Evolutionary conservation across 2,888 invertebrate genomes (phyloP).

Genomic region (Tetragonisca angustula): DNA sequence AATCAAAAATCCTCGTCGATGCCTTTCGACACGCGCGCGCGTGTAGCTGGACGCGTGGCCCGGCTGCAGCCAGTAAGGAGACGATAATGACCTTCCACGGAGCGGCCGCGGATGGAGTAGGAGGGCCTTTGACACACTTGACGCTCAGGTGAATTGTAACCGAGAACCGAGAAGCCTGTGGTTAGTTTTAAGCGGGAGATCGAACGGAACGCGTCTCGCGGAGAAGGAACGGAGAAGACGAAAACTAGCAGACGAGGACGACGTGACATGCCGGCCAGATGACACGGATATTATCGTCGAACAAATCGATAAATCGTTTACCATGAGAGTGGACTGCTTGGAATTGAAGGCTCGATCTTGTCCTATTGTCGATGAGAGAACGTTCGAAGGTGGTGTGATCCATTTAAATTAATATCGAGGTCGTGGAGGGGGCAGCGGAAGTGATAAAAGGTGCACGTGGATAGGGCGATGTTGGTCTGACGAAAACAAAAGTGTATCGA

Average conservation of each 20-base stretch:
- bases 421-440: slow-evolving; percentile 38
- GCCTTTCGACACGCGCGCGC: slow-evolving; percentile 30
- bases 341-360: slow-evolving; percentile 1
- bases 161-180: slow-evolving; percentile 75
- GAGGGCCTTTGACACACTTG: slow-evolving; percentile 84
- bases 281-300: slow-evolving; percentile 33
- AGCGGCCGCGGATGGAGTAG: slow-evolving; percentile 79
- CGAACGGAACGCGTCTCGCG: slow-evolving; percentile 77
- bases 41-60: slow-evolving; percentile 29
- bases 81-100: slow-evolving; percentile 83
- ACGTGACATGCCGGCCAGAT: slow-evolving; percentile 32
- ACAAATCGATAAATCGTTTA: slow-evolving; percentile 18
- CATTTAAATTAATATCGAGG: slow-evolving; percentile 27
- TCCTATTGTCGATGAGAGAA: background rate
- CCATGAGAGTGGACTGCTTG: slow-evolving; percentile 32
- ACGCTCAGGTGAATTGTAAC: slow-evolving; percentile 80
- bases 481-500: slow-evolving; percentile 63
- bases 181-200: slow-evolving; percentile 83
- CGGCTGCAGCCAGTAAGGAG: slow-evolving; percentile 67
- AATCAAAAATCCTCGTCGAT: slow-evolving; percentile 16
- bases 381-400: background rate
- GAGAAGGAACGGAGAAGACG: slow-evolving; percentile 28
- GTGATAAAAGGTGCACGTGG: slow-evolving; percentile 80
- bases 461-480: slow-evolving; percentile 28
- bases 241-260: background rate